These are phyloP conservation scores for Odontamblyopus rebecca DNA, from an alignment of 2,797 vertebrate species.

Conservation along the genomic window DNA sequence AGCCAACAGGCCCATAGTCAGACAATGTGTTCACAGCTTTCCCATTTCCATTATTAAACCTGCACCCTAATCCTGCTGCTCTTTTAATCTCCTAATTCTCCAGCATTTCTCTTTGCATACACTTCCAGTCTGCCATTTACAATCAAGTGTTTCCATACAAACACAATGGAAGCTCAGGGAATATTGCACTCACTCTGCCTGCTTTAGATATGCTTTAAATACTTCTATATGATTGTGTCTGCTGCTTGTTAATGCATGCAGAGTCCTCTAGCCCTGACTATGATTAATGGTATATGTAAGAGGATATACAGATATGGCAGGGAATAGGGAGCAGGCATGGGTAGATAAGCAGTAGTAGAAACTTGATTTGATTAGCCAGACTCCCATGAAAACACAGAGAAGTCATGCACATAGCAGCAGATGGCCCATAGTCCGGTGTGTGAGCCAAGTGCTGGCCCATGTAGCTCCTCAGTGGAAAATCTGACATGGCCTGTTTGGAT, in stretches of 20 bases:
- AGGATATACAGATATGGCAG: conserved; percentile 41
- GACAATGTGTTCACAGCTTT: conserved; percentile 68
- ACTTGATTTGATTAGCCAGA: conserved; percentile 54
- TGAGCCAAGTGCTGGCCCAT: conserved; percentile 55
- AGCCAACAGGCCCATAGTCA: conserved; percentile 39
- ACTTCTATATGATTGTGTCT: conserved; percentile 11
- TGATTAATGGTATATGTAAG: conserved; percentile 45
- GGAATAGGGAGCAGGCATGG: conserved; percentile 24
- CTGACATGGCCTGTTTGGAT: conserved; percentile 49
- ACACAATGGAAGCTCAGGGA: conserved; percentile 23
- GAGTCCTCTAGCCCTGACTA: conserved; percentile 20
- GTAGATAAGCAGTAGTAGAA: conserved; percentile 41
- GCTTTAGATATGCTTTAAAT: conserved; percentile 13
- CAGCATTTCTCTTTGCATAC: conserved; percentile 48
- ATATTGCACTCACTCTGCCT: conserved; percentile 29
- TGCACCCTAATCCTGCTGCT: conserved; percentile 73
- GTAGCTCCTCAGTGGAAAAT: conserved; percentile 56
- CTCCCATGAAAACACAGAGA: conserved; percentile 43
- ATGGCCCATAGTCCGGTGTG: conserved; percentile 57
- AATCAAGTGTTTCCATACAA: conserved; percentile 46
- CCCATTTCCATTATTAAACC: conserved; percentile 79
- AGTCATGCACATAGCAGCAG: conserved; percentile 48
- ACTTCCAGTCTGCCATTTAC: conserved; percentile 41
- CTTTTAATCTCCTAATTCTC: conserved; percentile 79
- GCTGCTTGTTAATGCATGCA: conserved; percentile 15